Percentiles rank a stretch among this genome's conserved stretches.
These are phyloP conservation scores for Amphilophus citrinellus DNA, from an alignment of 2,113 vertebrate species.

Conservation along the genomic window DNA sequence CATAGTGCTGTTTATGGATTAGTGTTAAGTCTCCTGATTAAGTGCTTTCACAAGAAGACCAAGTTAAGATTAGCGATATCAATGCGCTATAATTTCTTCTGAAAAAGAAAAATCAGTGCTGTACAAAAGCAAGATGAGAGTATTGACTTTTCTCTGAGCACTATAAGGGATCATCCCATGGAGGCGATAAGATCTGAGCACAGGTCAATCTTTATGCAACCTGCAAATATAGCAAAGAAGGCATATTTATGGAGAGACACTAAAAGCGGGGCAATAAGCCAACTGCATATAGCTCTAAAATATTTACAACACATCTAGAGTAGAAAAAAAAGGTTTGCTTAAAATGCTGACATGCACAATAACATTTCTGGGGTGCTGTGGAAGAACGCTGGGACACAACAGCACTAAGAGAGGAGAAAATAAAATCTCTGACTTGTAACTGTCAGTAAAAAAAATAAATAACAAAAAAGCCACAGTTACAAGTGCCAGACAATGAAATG, in stretches of 20 bases:
- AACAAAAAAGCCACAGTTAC: not conserved
- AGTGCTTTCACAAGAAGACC: not conserved
- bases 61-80: not conserved
- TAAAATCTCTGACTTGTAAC: not conserved
- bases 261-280: rapidly evolving
- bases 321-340: not conserved
- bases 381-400: not conserved
- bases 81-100: not conserved
- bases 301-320: not conserved
- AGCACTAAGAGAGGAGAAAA: not conserved
- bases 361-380: not conserved
- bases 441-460: not conserved
- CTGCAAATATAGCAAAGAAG: rapidly evolving
- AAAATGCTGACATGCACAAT: not conserved
- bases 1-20: not conserved
- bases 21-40: not conserved
- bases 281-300: not conserved
- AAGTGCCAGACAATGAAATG: not conserved
- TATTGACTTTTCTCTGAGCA: not conserved
- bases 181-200: not conserved
- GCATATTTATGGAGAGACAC: not conserved
- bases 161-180: not conserved
- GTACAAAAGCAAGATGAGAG: not conserved
- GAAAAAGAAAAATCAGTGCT: not conserved
- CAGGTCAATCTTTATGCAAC: not conserved